These are phyloP conservation scores for Taenioides sp. DNA, from an alignment of 2,797 vertebrate genomes.

Conservation along the genomic window DNA sequence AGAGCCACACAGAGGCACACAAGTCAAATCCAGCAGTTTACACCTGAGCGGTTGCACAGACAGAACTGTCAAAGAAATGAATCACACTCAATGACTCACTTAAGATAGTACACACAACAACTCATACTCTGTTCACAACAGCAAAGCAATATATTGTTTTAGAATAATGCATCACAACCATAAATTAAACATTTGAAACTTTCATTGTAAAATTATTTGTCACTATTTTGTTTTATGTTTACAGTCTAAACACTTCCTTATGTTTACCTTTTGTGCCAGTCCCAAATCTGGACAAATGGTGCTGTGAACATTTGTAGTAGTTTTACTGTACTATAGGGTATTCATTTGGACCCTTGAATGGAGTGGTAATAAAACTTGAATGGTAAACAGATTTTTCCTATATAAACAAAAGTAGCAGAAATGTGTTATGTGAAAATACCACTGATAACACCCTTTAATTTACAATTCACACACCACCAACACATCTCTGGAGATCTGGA, in stretches of 20 bases:
- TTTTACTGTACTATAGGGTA: background rate
- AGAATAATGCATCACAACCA: background rate
- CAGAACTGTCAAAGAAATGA: constrained; percentile 2
- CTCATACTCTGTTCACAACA: background rate
- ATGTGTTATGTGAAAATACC: constrained; percentile 10
- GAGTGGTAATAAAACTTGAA: background rate
- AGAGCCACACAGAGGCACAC: background rate
- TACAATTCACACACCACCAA: constrained; percentile 33
- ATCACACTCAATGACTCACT: constrained; percentile 2
- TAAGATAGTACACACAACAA: background rate
- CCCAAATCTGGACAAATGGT: background rate
- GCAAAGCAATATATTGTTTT: background rate
- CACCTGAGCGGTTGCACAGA: background rate
- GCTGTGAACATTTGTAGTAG: background rate
- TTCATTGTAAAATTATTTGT: background rate
- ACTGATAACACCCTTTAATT: constrained; percentile 23
- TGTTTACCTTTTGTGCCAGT: background rate
- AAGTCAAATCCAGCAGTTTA: background rate
- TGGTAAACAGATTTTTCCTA: background rate
- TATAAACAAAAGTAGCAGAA: background rate
- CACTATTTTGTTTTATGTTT: background rate
- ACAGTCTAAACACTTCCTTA: background rate
- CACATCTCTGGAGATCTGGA: constrained; percentile 26
- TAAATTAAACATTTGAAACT: background rate
- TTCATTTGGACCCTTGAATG: background rate